Conservation (phyloP, 92 coral and sea anemone species). For the Paragorgia papillata region DNA sequence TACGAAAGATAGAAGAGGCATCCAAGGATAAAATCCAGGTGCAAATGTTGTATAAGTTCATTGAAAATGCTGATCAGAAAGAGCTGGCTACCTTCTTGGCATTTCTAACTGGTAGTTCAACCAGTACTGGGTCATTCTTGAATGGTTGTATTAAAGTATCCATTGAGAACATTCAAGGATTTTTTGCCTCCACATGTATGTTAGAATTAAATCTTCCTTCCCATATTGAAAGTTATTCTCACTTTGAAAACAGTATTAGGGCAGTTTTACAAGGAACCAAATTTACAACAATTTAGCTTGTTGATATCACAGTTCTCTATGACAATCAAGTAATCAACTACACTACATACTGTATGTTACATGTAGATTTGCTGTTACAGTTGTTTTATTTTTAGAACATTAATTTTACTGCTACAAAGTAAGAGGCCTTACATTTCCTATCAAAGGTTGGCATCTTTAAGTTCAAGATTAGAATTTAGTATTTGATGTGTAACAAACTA, state of each 20-base stretch:
- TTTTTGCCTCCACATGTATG: slow-evolving; percentile 42
- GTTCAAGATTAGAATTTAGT: no score
- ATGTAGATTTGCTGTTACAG: no score
- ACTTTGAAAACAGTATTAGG: slow-evolving; percentile 50
- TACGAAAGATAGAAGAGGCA: no score
- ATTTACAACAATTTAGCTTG: slow-evolving; percentile 6
- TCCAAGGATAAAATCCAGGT: slow-evolving; percentile 16
- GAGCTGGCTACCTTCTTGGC: slow-evolving; percentile 33
- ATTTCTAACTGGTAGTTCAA: slow-evolving; percentile 40
- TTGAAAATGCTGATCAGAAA: slow-evolving; percentile 30
- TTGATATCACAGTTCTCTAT: no score
- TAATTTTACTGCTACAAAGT: no score
- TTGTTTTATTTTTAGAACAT: no score
- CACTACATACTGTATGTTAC: no score
- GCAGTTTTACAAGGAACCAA: slow-evolving; percentile 42
- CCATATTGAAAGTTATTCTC: slow-evolving; percentile 42
- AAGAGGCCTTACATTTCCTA: no score
- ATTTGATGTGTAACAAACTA: not conserved
- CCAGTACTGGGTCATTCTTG: slow-evolving; percentile 20
- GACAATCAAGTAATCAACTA: no score
- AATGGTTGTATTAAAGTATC: slow-evolving; percentile 27
- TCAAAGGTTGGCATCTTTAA: no score
- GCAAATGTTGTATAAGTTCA: slow-evolving; percentile 45
- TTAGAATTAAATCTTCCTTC: slow-evolving; percentile 27
- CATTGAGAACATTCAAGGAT: slow-evolving; percentile 19